Percentiles rank a stretch among this genome's conserved stretches.
Conservation (phyloP, 2,797 vertebrate species). For the Acanthurus leucopareius region DNA sequence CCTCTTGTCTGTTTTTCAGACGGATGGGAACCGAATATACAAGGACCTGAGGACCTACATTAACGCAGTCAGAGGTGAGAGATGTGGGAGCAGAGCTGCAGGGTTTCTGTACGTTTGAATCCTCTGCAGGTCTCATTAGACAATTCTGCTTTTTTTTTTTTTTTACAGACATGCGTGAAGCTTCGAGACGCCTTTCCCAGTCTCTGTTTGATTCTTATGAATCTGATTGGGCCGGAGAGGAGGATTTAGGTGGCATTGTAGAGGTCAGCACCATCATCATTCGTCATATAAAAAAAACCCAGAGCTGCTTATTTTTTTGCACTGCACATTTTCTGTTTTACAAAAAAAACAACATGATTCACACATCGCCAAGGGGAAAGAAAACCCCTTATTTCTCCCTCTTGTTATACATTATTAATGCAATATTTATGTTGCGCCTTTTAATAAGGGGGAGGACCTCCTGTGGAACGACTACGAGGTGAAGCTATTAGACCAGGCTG, state of each 20-base stretch:
- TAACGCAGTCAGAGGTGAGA: constrained; percentile 90
- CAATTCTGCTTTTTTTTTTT: not conserved
- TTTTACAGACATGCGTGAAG: constrained; percentile 92
- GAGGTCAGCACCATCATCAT: constrained; percentile 81
- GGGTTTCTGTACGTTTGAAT: constrained; percentile 13
- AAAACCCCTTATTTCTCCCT: not conserved
- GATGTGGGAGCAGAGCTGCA: constrained; percentile 3
- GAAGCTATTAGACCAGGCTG: constrained; percentile 91
- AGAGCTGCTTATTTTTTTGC: not conserved
- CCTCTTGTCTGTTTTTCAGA: constrained; percentile 78
- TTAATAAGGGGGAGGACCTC: constrained; percentile 91
- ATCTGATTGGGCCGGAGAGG: constrained; percentile 89
- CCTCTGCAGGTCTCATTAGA: constrained; percentile 25
- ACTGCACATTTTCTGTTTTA: not conserved
- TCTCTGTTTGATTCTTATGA: constrained; percentile 93
- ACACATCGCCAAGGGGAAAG: constrained; percentile 3
- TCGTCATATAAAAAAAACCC: not conserved
- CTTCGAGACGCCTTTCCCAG: constrained; percentile 91
- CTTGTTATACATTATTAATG: constrained; percentile 56
- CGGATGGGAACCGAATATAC: constrained; percentile 90
- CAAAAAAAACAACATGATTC: constrained; percentile 33
- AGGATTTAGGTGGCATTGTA: constrained; percentile 89
- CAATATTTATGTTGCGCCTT: constrained; percentile 28
- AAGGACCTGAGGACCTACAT: constrained; percentile 94
- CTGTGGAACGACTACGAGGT: constrained; percentile 97